Conservation (phyloP, 1,140 invertebrate species). For the Eurosta solidaginis region DNA sequence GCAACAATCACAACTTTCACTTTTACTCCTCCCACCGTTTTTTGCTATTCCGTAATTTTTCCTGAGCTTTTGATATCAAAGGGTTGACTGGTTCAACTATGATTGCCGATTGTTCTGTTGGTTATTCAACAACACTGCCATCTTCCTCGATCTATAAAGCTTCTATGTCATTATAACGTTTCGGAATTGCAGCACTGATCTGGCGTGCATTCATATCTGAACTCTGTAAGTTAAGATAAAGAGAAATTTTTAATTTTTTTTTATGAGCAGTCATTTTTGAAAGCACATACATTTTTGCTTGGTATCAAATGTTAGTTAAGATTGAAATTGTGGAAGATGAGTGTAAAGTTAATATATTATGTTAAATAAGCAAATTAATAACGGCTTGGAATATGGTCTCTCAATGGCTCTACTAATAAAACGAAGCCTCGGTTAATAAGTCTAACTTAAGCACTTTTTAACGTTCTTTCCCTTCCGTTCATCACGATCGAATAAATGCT, state of each 20-base stretch:
- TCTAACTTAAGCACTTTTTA: too few relatives aligned
- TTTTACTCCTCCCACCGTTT: background rate
- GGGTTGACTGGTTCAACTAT: background rate
- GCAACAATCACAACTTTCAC: background rate
- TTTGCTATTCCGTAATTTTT: background rate
- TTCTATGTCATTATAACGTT: conserved; percentile 46
- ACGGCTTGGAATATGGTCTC: too few relatives aligned
- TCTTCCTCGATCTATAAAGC: background rate
- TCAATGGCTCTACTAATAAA: too few relatives aligned
- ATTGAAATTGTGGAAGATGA: too few relatives aligned
- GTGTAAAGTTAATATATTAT: too few relatives aligned
- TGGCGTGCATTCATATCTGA: conserved; percentile 58
- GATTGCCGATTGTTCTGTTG: background rate
- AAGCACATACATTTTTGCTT: too few relatives aligned
- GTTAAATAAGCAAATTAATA: too few relatives aligned
- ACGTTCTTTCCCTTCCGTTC: too few relatives aligned
- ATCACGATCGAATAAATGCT: too few relatives aligned
- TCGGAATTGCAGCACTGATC: conserved; percentile 51
- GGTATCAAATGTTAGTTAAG: too few relatives aligned
- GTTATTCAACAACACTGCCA: background rate
- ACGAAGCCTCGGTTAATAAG: too few relatives aligned
- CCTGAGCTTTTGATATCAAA: conserved; percentile 11
- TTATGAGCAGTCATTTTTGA: too few relatives aligned
- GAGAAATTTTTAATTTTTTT: background rate
- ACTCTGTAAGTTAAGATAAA: conserved; percentile 46